Base-by-base conservation (phyloP, 2,888 invertebrate species). In the Archaeoteleia sp. region DNA sequence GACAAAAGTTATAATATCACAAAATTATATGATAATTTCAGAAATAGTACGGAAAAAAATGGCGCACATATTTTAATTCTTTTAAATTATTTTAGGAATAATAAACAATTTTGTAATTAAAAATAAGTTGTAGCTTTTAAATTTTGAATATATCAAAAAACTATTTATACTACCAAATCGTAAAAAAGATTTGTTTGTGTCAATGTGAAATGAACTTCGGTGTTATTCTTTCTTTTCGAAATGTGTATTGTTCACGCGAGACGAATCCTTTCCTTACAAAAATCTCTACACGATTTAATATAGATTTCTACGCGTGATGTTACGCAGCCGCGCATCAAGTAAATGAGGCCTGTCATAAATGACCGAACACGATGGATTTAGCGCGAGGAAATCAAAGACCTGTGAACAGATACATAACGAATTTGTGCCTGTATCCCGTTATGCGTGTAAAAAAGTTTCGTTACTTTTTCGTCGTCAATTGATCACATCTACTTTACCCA, bases 321-420 rank as follows among this genome's bases (percentile, higher is more conserved):
- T 55, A 43, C 34, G 30, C 39, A 25, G 49, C 45, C 27, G 54
- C 40, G 46, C 29, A 15, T 27, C 20, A 27, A 40, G 23, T 55
- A 43, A 63, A 45, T 55, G 48, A 51, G 55, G 48, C 39, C 49
- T 63, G 49, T 55, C 49, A 49, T 55, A 55, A 55, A 43, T 17
- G 35, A 48, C 23, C 35, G 49, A 57, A 49, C 37, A 34, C 40
- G 42, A 10, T 40, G 68, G 67, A 80, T 79, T 78, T 62, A 80
- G 76, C 74, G 76, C 78, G 75, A 76, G 65, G 71, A 76, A 78
- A 74, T 76, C 75, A 74, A 74, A 79, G 76, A 71, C 72, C 76
- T 79, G 76, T 79, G 78, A 78, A 78, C 35, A 48, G 34, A 45
- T 20, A 20, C 54, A 61, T 53, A 53, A 48, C 27, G 48, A 54